Percentiles rank a stretch among this genome's conserved stretches.
Evolutionary conservation across 2,797 vertebrate genomes (phyloP).

Genomic region (Liasis olivaceus): DNA sequence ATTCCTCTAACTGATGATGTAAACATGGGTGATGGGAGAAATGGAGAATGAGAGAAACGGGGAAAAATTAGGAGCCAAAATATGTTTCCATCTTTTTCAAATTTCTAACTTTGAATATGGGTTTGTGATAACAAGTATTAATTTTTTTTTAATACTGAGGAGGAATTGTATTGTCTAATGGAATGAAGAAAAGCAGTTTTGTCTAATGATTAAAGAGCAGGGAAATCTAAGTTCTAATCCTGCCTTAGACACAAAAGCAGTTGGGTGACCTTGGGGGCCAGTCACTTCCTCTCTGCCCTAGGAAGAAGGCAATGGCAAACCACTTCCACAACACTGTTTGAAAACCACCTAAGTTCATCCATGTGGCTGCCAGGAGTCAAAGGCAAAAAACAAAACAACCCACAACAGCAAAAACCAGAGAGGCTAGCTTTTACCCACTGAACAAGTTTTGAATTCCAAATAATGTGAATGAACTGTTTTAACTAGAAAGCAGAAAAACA

Average conservation of each 20-base stretch:
- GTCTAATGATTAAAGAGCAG: background rate
- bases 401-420: background rate
- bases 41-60: background rate
- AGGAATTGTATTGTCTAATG: background rate
- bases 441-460: background rate
- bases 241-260: background rate
- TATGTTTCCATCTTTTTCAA: background rate
- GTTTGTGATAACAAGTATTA: background rate
- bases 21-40: background rate
- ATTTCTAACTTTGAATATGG: background rate
- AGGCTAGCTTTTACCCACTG: background rate
- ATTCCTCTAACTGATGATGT: background rate
- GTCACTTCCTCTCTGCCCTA: background rate
- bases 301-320: background rate
- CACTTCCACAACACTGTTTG: background rate
- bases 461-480: background rate
- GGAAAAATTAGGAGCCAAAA: background rate
- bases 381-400: background rate
- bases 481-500: background rate
- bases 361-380: background rate
- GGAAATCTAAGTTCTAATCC: background rate
- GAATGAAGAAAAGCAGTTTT: background rate
- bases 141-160: background rate
- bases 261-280: background rate
- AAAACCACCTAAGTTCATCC: background rate